Conservation (phyloP, 1,140 invertebrate species). For the Lutraria rhynchaena region DNA sequence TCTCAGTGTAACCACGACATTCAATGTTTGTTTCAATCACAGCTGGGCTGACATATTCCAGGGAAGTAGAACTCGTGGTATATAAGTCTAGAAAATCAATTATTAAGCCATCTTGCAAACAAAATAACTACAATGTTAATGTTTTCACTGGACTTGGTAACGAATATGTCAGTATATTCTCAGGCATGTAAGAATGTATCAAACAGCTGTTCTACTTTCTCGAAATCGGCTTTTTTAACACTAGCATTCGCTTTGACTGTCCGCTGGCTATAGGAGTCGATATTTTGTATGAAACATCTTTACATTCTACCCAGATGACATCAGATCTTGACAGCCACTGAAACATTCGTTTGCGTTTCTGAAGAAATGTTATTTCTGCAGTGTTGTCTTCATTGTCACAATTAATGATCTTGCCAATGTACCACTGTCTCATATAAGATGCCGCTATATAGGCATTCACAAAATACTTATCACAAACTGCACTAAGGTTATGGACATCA, state of each 20-base stretch:
- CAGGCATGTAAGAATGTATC: no score
- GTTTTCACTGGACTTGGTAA: no score
- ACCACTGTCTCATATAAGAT: slow-evolving; percentile 25
- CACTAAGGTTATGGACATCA: no score
- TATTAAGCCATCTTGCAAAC: no score
- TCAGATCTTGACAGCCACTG: slow-evolving; percentile 22
- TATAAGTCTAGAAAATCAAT: no score
- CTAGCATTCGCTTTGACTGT: slow-evolving; percentile 10
- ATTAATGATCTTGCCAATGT: slow-evolving; percentile 22
- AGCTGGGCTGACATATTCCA: no score
- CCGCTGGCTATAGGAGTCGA: background rate
- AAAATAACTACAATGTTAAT: no score
- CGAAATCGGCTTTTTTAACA: background rate
- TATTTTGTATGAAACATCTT: slow-evolving; percentile 23
- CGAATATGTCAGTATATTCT: no score
- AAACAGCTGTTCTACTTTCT: slow-evolving; percentile 9
- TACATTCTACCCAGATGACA: slow-evolving; percentile 11
- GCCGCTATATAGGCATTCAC: slow-evolving; percentile 17
- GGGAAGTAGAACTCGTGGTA: no score
- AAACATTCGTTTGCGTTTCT: slow-evolving; percentile 3
- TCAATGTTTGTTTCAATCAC: no score
- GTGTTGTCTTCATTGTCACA: slow-evolving; percentile 5
- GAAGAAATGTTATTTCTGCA: slow-evolving; percentile 21
- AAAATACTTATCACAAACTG: no score
- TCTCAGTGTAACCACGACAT: no score